A percentile compares a stretch with the other conserved stretches of the same genome.
phyloP scores from a whole-genome alignment of 2,888 invertebrate species.

The Odontocolon sp. region DNA sequence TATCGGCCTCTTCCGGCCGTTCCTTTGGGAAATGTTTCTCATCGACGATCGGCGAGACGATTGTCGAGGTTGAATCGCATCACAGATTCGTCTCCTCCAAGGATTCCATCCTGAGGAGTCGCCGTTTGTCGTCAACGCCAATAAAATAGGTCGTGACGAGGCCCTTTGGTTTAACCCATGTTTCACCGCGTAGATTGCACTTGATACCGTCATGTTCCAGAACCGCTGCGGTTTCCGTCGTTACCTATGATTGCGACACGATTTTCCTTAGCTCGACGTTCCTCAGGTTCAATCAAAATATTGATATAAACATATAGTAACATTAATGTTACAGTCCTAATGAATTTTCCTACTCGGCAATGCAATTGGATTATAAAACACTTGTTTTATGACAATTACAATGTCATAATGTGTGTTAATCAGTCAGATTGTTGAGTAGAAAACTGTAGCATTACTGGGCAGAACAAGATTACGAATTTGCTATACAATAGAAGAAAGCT shows the following conservation, averaged over 20 bases:
- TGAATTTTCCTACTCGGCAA: too few relatives aligned
- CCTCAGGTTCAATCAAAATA: too few relatives aligned
- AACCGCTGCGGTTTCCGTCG: constrained; percentile 87
- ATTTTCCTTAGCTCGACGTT: too few relatives aligned
- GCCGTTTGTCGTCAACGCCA: constrained; percentile 83
- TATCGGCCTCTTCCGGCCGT: not conserved
- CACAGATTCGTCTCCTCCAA: constrained; percentile 74
- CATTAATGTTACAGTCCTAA: too few relatives aligned
- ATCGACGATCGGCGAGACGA: constrained; percentile 30
- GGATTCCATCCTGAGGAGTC: constrained; percentile 69
- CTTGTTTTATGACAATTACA: too few relatives aligned
- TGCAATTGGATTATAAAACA: too few relatives aligned
- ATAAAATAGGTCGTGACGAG: constrained; percentile 89
- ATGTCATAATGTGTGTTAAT: too few relatives aligned
- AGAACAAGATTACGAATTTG: too few relatives aligned
- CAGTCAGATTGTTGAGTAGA: too few relatives aligned
- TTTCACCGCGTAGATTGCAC: constrained; percentile 87
- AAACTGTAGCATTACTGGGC: too few relatives aligned
- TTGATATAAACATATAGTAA: too few relatives aligned
- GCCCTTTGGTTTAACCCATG: constrained; percentile 87
- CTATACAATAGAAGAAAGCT: too few relatives aligned
- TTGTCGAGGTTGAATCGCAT: constrained; percentile 42
- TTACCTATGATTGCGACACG: constrained; percentile 82
- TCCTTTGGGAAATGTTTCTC: constrained; percentile 6
- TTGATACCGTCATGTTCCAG: constrained; percentile 86